Conservation (phyloP, 2,888 invertebrate genomes). For the Phanerotoma sp. region DNA sequence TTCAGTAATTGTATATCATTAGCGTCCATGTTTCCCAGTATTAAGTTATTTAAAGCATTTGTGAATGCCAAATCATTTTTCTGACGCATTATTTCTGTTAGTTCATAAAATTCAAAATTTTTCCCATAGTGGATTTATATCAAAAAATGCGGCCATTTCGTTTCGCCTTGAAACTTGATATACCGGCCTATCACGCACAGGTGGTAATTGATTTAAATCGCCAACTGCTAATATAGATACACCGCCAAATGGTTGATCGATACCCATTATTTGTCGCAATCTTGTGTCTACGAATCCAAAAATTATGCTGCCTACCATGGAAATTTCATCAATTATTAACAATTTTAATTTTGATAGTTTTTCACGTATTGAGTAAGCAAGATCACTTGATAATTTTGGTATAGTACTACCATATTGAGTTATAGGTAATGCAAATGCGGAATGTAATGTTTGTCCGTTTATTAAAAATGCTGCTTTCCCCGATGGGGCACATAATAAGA, state of each 20-base stretch:
- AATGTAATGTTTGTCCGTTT: slow-evolving; percentile 39
- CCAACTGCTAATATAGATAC: slow-evolving; percentile 46
- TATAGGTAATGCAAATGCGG: slow-evolving; percentile 34
- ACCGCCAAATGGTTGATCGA: slow-evolving; percentile 42
- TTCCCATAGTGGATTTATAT: slow-evolving; percentile 34
- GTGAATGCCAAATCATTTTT: slow-evolving; percentile 38
- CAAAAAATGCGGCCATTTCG: slow-evolving; percentile 14
- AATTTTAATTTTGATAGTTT: slow-evolving; percentile 31
- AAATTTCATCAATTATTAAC: slow-evolving; percentile 49
- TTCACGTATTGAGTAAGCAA: slow-evolving; percentile 32
- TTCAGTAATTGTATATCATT: background rate
- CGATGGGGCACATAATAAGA: slow-evolving; percentile 35
- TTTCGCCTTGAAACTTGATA: slow-evolving; percentile 25
- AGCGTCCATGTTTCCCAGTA: slow-evolving; percentile 20
- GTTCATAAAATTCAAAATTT: slow-evolving; percentile 37
- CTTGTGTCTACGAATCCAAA: slow-evolving; percentile 40
- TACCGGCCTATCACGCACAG: slow-evolving; percentile 39
- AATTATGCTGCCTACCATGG: slow-evolving; percentile 41
- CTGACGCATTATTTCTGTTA: slow-evolving; percentile 44
- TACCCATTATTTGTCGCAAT: slow-evolving; percentile 38
- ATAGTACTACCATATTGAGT: slow-evolving; percentile 17
- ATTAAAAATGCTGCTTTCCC: slow-evolving; percentile 41
- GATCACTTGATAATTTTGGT: slow-evolving; percentile 18
- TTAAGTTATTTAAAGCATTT: slow-evolving; percentile 38
- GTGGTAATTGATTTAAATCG: slow-evolving; percentile 47